Percentiles rank a stretch among this genome's conserved stretches.
These are phyloP conservation scores for Cyclophora albipunctata DNA, from an alignment of 2,888 invertebrate species.

Conservation along the genomic window DNA sequence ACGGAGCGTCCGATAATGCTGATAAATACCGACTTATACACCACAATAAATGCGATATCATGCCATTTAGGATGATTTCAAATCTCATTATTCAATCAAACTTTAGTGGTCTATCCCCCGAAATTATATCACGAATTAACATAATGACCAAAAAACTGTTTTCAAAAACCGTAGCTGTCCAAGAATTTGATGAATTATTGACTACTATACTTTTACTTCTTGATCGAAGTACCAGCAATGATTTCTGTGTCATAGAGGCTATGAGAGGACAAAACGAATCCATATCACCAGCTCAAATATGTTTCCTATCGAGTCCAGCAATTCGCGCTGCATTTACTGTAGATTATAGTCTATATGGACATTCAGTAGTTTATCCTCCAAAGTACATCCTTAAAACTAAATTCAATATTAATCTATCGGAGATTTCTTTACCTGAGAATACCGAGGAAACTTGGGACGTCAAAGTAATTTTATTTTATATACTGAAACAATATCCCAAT, in stretches of 20 bases:
- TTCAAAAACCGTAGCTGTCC: constrained; percentile 43
- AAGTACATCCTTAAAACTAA: constrained; percentile 56
- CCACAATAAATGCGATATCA: constrained; percentile 46
- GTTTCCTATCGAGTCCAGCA: constrained; percentile 41
- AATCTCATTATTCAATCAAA: constrained; percentile 25
- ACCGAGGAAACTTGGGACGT: constrained; percentile 68
- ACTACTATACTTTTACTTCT: constrained; percentile 47
- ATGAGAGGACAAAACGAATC: constrained; percentile 51
- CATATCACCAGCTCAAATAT: constrained; percentile 37
- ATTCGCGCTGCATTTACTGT: constrained; percentile 46
- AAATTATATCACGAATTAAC: constrained; percentile 26
- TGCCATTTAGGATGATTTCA: constrained; percentile 47
- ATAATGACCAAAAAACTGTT: constrained; percentile 41
- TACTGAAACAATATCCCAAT: constrained; percentile 51
- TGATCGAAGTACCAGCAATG: constrained; percentile 31
- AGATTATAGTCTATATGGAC: constrained; percentile 39
- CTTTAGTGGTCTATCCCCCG: constrained; percentile 7
- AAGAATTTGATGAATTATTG: constrained; percentile 56
- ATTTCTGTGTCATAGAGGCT: constrained; percentile 42
- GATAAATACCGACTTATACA: constrained; percentile 21
- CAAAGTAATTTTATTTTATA: constrained; percentile 60
- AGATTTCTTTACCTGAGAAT: constrained; percentile 57
- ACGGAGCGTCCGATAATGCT: constrained; percentile 4
- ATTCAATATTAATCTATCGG: constrained; percentile 60
- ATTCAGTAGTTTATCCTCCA: constrained; percentile 47